Evolutionary conservation across 2,888 invertebrate species (phyloP), one percentile per base, ranked within the genome.

Genomic region (Drosophila borealis): DNA sequence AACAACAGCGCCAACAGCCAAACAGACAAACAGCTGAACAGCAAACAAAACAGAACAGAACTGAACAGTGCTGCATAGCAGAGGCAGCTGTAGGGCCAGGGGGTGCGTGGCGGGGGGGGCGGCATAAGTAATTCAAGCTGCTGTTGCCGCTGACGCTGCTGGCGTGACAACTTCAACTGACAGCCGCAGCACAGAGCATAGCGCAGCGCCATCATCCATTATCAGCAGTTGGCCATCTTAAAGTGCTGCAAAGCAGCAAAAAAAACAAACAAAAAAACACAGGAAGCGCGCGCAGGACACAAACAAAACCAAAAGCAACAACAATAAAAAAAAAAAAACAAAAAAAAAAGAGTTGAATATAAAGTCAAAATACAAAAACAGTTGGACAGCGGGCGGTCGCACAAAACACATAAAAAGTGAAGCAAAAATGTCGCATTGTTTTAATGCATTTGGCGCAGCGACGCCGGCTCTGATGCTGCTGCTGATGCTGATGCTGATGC

Each of bases 161-260:
- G 80, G 85, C 81, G 78, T 89, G 89, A 89, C 87, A 87, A 80
- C 81, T 84, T 80, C 78, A 83, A 87, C 88, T 87, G 89, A 89
- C 88, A 89, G 88, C 70, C 85, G 68, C 81, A 70, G 80, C 74
- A 14, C 3, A n/a, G 25, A 36, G 29, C 51, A 70, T 57, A 73
- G 69, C 77, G 70, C 79, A 78, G 76, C 74, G 82, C 75, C 88
- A 87, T 88, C 88, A 87, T 89, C 88, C 89, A 89, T 88, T 88
- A 88, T 88, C 89, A 89, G 83, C 89, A 87, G 83, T 83, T 87
- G 78, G 89, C 78, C 89, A 88, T 89, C 89, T 85, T 88, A 87
- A 80, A 81, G 80, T 79, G 89, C 86, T 82, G 74, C 68, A 70
- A 59, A 62, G 70, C 56, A 71, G 62, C 70, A 75, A 29, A 29